Conservation (phyloP, 2,888 invertebrate species). For the Schizotus pectinicornis region DNA sequence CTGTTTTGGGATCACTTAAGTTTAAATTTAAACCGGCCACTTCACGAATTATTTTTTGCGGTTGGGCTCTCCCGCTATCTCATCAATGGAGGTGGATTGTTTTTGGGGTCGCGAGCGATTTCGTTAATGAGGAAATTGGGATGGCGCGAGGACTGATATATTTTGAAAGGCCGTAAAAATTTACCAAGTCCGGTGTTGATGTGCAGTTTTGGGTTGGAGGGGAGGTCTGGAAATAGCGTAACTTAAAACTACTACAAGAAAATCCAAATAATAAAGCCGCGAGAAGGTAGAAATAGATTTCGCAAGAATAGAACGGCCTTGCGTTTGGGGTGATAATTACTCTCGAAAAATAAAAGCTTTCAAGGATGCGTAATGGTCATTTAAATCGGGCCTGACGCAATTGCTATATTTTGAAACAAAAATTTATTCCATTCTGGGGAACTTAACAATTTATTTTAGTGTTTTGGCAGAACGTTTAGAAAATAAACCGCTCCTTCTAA, state of each 20-base stretch:
- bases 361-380: too few species aligned
- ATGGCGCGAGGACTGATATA: conserved; percentile 10
- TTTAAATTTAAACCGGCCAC: conserved; percentile 33
- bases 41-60: conserved; percentile 12
- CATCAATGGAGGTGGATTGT: neutral
- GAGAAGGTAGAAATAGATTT: conserved; percentile 26
- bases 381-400: too few species aligned
- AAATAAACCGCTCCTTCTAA: too few species aligned
- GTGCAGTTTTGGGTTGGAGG: conserved; percentile 26
- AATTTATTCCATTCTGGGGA: too few species aligned
- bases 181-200: conserved; percentile 17
- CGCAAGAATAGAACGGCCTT: conserved; percentile 32
- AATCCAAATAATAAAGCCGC: conserved; percentile 20
- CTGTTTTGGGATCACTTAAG: conserved; percentile 27
- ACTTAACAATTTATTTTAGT: too few species aligned
- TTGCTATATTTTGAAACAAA: too few species aligned
- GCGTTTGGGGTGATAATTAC: conserved; percentile 3
- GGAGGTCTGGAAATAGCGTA: conserved; percentile 40
- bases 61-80: neutral
- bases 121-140: conserved; percentile 3
- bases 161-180: conserved; percentile 14
- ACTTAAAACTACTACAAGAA: conserved; percentile 23
- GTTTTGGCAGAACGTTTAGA: too few species aligned
- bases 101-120: conserved; percentile 6
- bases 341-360: neutral